Conservation (phyloP, 2,888 invertebrate species). For the Tuberolachnus salignus region DNA sequence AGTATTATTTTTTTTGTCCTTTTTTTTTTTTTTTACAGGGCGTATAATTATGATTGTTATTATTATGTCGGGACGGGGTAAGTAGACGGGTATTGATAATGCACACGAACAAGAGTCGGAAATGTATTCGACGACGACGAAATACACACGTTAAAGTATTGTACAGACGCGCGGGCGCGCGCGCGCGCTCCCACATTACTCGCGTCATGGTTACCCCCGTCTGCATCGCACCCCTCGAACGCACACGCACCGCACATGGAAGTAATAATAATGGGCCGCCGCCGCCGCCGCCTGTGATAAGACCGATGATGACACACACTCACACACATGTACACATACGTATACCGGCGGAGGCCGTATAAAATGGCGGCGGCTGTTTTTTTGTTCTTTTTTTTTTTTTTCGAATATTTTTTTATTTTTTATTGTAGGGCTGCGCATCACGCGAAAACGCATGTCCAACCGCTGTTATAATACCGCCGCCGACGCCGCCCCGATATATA, state of each 20-base stretch:
- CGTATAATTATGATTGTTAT: too few species aligned
- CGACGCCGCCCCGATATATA: not conserved
- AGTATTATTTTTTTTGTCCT: too few species aligned
- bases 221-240: slow-evolving; percentile 21
- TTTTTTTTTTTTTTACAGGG: too few species aligned
- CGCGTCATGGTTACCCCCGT: not conserved
- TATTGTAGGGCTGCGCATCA: slow-evolving; percentile 48
- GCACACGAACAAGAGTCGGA: not conserved
- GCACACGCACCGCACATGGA: not conserved
- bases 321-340: not conserved
- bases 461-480: slow-evolving; percentile 20
- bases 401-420: too few species aligned
- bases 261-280: slow-evolving; percentile 9
- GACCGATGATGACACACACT: not conserved
- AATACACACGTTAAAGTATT: not conserved
- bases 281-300: slow-evolving; percentile 5
- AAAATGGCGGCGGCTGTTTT: slow-evolving; percentile 46
- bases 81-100: too few species aligned
- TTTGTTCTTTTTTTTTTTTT: slow-evolving; percentile 13
- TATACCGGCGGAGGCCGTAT: slow-evolving; percentile 37
- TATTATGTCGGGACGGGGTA: too few species aligned
- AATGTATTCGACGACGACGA: slow-evolving; percentile 5
- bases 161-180: too few species aligned
- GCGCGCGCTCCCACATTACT: too few species aligned
- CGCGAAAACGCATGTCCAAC: slow-evolving; percentile 53